Percentiles rank a stretch among this genome's conserved stretches.
These are phyloP conservation scores for Caenorhabditis imperialis DNA, from an alignment of 2,888 invertebrate species.

Conservation along the genomic window DNA sequence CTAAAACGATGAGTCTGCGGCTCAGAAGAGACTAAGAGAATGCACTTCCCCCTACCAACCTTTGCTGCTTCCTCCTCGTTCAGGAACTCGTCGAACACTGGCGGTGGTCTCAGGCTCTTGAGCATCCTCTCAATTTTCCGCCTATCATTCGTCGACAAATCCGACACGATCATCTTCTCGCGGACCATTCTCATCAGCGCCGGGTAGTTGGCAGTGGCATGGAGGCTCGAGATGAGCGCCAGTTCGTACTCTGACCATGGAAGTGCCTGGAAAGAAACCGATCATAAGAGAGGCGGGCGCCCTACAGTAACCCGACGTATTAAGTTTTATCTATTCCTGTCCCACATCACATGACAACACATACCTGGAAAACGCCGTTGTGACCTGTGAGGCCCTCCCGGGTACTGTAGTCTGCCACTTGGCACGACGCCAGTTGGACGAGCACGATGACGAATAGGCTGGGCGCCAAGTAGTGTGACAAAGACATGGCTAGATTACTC, in stretches of 20 bases:
- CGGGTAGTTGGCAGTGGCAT: conserved; percentile 52
- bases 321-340: too few species aligned
- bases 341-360: too few species aligned
- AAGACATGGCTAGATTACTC: too few species aligned
- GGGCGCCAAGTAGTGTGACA: too few species aligned
- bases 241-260: conserved; percentile 47
- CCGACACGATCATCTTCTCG: conserved; percentile 30
- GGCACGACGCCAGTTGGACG: conserved; percentile 9
- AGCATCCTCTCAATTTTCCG: conserved; percentile 45
- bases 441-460: too few species aligned
- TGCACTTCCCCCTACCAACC: too few species aligned
- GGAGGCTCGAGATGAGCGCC: conserved; percentile 33
- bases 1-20: background rate
- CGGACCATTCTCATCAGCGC: conserved; percentile 38
- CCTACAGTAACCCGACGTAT: conserved; percentile 10
- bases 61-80: conserved; percentile 23
- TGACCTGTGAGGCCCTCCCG: conserved; percentile 44
- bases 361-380: conserved; percentile 46
- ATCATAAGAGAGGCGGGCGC: too few species aligned
- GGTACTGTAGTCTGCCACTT: conserved; percentile 33
- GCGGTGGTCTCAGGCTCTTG: conserved; percentile 48
- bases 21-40: too few species aligned
- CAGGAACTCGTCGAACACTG: conserved; percentile 44
- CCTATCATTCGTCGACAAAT: conserved; percentile 32
- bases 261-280: conserved; percentile 22